Percentiles rank a stretch among this genome's conserved stretches.
Evolutionary conservation across 2,888 invertebrate species (phyloP).

Genomic region (Cephus runcator): DNA sequence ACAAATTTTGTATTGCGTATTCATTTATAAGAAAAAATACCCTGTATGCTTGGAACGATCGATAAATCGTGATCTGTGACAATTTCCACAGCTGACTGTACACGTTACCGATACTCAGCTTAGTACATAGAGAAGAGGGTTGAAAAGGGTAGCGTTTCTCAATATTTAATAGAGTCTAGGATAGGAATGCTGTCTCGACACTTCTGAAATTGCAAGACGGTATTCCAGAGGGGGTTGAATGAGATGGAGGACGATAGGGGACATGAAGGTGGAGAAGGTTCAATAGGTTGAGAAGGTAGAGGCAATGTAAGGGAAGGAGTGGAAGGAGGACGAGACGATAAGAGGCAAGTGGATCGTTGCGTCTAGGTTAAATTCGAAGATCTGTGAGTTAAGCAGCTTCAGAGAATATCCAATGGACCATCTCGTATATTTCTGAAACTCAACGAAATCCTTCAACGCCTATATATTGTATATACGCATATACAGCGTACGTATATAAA

Average conservation of each 20-base stretch:
- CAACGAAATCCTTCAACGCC: constrained; percentile 33
- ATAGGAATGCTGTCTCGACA: constrained; percentile 62
- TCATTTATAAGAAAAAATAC: too few relatives aligned
- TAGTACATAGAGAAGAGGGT: constrained; percentile 29
- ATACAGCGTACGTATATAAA: too few relatives aligned
- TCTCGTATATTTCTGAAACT: constrained; percentile 35
- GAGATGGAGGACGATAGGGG: not conserved
- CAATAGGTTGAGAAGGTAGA: not conserved
- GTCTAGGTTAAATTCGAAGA: constrained; percentile 40
- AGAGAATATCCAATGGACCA: constrained; percentile 26
- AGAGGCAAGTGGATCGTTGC: constrained; percentile 29
- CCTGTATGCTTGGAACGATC: too few relatives aligned
- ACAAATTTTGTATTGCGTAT: too few relatives aligned
- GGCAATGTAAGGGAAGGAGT: not conserved
- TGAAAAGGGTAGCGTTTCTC: constrained; percentile 51
- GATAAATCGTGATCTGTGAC: not conserved
- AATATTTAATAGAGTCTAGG: constrained; percentile 64
- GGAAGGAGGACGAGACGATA: constrained; percentile 37
- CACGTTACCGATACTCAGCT: constrained; percentile 12
- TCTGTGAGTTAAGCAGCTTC: constrained; percentile 46
- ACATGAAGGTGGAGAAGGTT: constrained; percentile 16
- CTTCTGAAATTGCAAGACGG: constrained; percentile 62
- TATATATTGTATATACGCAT: constrained; percentile 10
- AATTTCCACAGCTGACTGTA: constrained; percentile 26
- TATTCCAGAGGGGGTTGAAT: constrained; percentile 11